Evolutionary conservation across 2,113 vertebrate species (phyloP), one percentile per base, ranked within the genome.

Genomic region (Rhynchopsitta pachyrhyncha): DNA sequence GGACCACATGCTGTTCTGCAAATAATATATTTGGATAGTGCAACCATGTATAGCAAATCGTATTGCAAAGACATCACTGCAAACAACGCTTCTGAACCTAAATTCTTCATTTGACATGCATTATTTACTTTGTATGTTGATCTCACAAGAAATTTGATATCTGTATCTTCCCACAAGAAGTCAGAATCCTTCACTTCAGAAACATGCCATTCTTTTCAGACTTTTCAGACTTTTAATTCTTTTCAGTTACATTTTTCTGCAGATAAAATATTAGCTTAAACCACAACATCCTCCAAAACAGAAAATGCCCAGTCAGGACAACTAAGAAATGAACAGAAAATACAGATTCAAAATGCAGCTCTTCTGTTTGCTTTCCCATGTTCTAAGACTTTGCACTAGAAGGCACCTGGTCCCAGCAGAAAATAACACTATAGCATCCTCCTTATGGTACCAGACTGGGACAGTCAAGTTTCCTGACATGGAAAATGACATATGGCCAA

Each of bases 101-200:
- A 91, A 76, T 24, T 91, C 59, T 68, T 77, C 46, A 62, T 70
- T 42, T 79, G 55, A 67, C 49, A 46, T 3, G 6, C 55, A 67
- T 53, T 82, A 74, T 86, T 80, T 82, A 79, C 31, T 79, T 66
- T 28, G 11, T 18, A 52, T 20, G 31, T n/a, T 78, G 46, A 75
- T 79, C 41, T 82, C 37, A 44, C 13, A 85, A 11, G 47, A 63
- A 70, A 79, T 88, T 91, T 82, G 91, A 42, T 82, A 82, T 71
- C 59, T 44, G 42, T 57, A 67, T 49, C 42, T 37, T 88, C 31
- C 57, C 67, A 37, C 41, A 42, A 68, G 47, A 67, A 74, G 41
- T 42, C 62, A 44, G 47, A 55, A 80, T 44, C 31, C 19, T 57
- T 63, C 31, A 17, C 23, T 93, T 81, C 55, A 76, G 49, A 81